Evolutionary conservation across 1,140 invertebrate genomes (phyloP).

Genomic region (Scaptomyza hsui): DNA sequence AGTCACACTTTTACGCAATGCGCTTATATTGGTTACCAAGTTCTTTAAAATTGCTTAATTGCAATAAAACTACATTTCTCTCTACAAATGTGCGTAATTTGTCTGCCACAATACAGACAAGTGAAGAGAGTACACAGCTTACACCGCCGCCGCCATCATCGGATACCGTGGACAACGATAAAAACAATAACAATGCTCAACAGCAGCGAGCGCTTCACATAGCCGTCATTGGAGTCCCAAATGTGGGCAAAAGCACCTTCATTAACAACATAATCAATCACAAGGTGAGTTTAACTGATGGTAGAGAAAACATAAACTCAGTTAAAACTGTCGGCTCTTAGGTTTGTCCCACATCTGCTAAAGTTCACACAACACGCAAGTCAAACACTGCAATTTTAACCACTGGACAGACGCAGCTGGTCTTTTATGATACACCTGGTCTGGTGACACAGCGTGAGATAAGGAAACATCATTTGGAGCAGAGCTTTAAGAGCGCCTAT

Average conservation of each 20-base stretch:
- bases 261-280: slow-evolving; percentile 93
- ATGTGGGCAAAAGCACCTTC: slow-evolving; percentile 97
- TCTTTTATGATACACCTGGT: slow-evolving; percentile 95
- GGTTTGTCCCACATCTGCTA: slow-evolving; percentile 94
- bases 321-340: slow-evolving; percentile 83
- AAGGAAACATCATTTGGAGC: slow-evolving; percentile 88
- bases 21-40: slow-evolving; percentile 42
- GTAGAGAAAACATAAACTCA: background rate
- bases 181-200: background rate
- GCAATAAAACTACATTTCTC: slow-evolving; percentile 25
- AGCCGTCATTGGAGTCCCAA: slow-evolving; percentile 95
- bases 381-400: slow-evolving; percentile 90
- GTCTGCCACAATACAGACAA: slow-evolving; percentile 19
- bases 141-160: background rate
- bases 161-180: background rate
- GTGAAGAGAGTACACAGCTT: slow-evolving; percentile 3
- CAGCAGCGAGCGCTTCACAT: slow-evolving; percentile 89
- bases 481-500: slow-evolving; percentile 88
- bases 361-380: slow-evolving; percentile 94
- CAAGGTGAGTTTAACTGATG: slow-evolving; percentile 86
- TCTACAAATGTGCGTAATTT: slow-evolving; percentile 38
- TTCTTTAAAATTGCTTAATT: slow-evolving; percentile 45
- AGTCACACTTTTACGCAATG: slow-evolving; percentile 46
- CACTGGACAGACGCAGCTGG: slow-evolving; percentile 91
- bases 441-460: slow-evolving; percentile 88